Evolutionary conservation across 2,888 invertebrate genomes (phyloP), one percentile per base, ranked within the genome.

Genomic region (Heliconius ethilla): DNA sequence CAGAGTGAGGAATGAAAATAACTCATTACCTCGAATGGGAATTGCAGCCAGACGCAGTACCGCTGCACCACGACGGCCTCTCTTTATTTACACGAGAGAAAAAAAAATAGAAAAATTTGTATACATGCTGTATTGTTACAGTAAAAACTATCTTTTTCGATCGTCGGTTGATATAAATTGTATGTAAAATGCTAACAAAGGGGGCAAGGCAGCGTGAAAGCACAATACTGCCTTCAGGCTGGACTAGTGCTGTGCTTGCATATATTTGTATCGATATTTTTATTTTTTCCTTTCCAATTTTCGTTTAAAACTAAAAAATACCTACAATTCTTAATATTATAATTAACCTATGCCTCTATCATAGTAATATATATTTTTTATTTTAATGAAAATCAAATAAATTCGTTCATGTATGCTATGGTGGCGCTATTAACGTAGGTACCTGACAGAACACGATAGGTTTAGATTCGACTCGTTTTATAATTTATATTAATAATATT

Each of bases 151-250:
- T 29, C 70, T 33, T 72, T 72, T 72, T 72, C 33, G 29, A 72
- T n/a, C 51, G 72, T 72, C 55, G 33, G 59, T 59, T 59, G 72
- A 72, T 70, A 72, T 59, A 72, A 72, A 74, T 74, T 74, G 74
- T 62, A 59, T 62, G 62, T 74, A 63, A 76, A 69, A 69, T 40
- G 66, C 55, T 67, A 66, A 70, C 70, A 76, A 70, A 69, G 63
- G 76, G 70, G 45, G 76, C 63, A 70, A 62, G 63, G 63, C 70
- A 70, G 70, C 76, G 70, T 70, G 76, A 59, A 51, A 55, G 69
- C 59, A 59, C 72, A 72, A 72, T 72, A 72, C 72, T 55, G 72
- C 72, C 72, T 72, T 69, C 69, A 40, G 40, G 69, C 55, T 51
- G 55, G 59, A n/a, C 55, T 59, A 55, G 72, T 72, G 72, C 13